Conservation (phyloP, 2,888 invertebrate genomes). For the Lithosia quadra region DNA sequence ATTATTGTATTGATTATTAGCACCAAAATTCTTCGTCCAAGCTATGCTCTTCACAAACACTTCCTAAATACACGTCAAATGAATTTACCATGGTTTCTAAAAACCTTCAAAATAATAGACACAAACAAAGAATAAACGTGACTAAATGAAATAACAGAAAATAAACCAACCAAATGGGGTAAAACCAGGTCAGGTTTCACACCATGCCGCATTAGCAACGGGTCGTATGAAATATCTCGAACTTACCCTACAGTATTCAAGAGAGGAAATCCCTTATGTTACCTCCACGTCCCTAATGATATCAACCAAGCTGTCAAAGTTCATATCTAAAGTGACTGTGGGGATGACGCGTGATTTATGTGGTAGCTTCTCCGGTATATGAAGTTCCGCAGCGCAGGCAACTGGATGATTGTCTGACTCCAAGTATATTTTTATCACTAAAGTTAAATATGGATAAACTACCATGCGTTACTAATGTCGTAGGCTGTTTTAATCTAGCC, state of each 20-base stretch:
- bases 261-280: neutral
- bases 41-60: too few species aligned
- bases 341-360: conserved; percentile 1
- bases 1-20: too few species aligned
- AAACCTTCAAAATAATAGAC: too few species aligned
- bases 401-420: neutral
- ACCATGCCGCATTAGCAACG: neutral
- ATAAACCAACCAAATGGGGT: neutral
- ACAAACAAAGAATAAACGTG: too few species aligned
- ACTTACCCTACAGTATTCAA: conserved; percentile 4
- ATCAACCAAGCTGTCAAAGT: neutral
- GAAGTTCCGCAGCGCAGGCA: neutral
- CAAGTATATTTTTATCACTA: neutral
- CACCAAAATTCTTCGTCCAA: too few species aligned
- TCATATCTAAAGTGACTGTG: conserved; percentile 4
- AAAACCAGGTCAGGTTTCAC: neutral
- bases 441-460: too few species aligned
- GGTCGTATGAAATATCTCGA: conserved; percentile 1
- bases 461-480: too few species aligned
- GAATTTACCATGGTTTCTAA: too few species aligned
- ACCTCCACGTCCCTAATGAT: conserved; percentile 1
- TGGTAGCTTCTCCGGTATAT: neutral
- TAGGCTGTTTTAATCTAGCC: too few species aligned
- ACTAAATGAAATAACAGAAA: neutral
- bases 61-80: too few species aligned